phyloP scores from a whole-genome alignment of 2,797 vertebrate species.

The Siniperca undulata region DNA sequence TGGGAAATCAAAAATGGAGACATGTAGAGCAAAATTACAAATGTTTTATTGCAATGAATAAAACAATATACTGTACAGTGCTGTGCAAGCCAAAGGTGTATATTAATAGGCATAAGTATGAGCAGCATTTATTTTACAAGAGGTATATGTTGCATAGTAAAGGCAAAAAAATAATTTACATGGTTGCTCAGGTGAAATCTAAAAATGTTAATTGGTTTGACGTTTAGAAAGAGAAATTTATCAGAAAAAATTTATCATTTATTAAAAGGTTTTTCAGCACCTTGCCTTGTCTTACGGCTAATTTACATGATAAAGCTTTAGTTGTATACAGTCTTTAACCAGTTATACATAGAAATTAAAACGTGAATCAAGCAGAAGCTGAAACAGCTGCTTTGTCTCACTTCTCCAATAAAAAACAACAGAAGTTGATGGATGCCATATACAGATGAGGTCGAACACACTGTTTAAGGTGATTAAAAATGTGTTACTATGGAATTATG shows the following conservation, averaged over 20 bases:
- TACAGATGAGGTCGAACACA: not conserved
- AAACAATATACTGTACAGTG: not conserved
- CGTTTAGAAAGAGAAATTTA: not conserved
- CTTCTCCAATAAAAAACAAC: not conserved
- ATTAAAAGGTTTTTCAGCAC: not conserved
- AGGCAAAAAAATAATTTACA: not conserved
- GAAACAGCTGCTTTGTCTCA: not conserved
- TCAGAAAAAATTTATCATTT: not conserved
- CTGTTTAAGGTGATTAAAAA: not conserved
- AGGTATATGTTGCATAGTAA: conserved; percentile 27
- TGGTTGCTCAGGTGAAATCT: not conserved
- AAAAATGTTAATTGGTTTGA: not conserved
- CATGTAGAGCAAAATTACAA: conserved; percentile 7
- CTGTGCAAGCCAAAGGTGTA: conserved; percentile 15
- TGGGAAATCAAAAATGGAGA: not conserved
- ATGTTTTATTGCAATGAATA: conserved; percentile 43
- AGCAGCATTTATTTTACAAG: not conserved
- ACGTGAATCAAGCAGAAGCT: conserved; percentile 6
- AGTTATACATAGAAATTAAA: not conserved
- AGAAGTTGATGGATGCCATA: not conserved
- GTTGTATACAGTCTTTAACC: conserved; percentile 1
- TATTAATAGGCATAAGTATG: not conserved
- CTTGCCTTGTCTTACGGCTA: not conserved
- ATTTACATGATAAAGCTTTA: not conserved
- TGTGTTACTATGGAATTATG: not conserved